These are phyloP conservation scores for Lithophane socia DNA, from an alignment of 2,888 invertebrate genomes.

Conservation along the genomic window DNA sequence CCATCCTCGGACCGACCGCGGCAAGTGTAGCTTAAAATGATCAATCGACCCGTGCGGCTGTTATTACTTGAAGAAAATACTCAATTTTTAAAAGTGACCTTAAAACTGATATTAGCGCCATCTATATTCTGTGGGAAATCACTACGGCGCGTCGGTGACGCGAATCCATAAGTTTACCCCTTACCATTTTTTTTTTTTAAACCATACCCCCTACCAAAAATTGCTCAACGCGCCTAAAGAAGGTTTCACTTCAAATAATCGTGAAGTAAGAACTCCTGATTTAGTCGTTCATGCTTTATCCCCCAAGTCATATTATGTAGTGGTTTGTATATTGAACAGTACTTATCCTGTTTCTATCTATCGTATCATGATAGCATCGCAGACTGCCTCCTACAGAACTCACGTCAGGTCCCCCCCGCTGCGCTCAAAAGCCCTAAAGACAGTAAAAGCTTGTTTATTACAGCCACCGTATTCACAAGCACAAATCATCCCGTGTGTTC, in stretches of 20 bases:
- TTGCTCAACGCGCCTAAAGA: too few species aligned
- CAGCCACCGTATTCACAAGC: neutral
- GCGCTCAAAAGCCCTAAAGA: slow-evolving; percentile 8
- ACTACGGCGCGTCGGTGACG: too few species aligned
- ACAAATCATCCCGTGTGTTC: slow-evolving; percentile 41
- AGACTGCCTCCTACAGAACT: slow-evolving; percentile 1
- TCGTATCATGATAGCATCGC: slow-evolving; percentile 18
- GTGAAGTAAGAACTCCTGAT: neutral
- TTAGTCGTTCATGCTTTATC: neutral
- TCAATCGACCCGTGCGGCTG: too few species aligned
- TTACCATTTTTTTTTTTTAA: too few species aligned
- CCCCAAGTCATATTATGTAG: neutral
- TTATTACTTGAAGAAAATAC: too few species aligned
- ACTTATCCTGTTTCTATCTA: neutral
- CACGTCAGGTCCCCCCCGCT: slow-evolving; percentile 14
- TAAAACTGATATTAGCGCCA: too few species aligned
- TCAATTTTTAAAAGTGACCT: neutral
- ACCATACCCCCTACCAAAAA: too few species aligned
- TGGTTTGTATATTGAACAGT: neutral
- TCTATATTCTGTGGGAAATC: too few species aligned
- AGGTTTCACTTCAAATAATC: too few species aligned
- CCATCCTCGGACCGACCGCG: too few species aligned
- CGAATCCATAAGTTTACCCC: too few species aligned
- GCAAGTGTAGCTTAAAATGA: too few species aligned
- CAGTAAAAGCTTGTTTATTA: slow-evolving; percentile 9